Percentiles rank a stretch among this genome's conserved stretches.
phyloP scores from a whole-genome alignment of 2,888 invertebrate genomes.

The Tenthredo mesomela region DNA sequence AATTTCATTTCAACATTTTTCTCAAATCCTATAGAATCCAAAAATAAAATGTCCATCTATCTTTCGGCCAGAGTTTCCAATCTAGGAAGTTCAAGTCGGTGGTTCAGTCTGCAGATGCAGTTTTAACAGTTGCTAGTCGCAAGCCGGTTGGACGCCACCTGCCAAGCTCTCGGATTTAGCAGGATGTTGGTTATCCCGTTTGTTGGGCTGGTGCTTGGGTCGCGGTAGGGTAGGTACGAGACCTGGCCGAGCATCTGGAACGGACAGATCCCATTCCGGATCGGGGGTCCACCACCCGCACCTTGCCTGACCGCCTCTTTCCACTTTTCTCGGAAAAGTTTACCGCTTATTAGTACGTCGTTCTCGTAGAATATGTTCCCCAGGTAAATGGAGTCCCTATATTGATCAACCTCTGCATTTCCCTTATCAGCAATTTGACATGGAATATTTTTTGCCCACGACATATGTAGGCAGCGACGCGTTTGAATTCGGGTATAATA shows the following conservation, averaged over 20 bases:
- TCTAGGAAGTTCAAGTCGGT: conserved; percentile 39
- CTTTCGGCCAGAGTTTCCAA: conserved; percentile 32
- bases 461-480: neutral
- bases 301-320: conserved; percentile 69
- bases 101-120: conserved; percentile 39
- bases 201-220: conserved; percentile 40
- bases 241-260: conserved; percentile 69
- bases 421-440: neutral
- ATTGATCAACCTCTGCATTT: conserved; percentile 60
- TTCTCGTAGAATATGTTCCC: neutral
- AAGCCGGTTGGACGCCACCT: conserved; percentile 37
- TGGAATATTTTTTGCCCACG: neutral
- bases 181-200: conserved; percentile 20
- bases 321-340: conserved; percentile 49
- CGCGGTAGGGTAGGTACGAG: conserved; percentile 42
- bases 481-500: conserved; percentile 64
- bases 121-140: conserved; percentile 46
- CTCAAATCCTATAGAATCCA: neutral
- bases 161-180: conserved; percentile 37
- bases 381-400: conserved; percentile 6
- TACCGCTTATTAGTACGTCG: conserved; percentile 48
- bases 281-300: conserved; percentile 75
- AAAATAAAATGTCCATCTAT: conserved; percentile 23
- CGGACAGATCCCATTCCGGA: conserved; percentile 77
- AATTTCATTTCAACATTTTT: no score